Evolutionary conservation across 2,113 vertebrate species (phyloP).

Genomic region (Micronycteris hirsuta): DNA sequence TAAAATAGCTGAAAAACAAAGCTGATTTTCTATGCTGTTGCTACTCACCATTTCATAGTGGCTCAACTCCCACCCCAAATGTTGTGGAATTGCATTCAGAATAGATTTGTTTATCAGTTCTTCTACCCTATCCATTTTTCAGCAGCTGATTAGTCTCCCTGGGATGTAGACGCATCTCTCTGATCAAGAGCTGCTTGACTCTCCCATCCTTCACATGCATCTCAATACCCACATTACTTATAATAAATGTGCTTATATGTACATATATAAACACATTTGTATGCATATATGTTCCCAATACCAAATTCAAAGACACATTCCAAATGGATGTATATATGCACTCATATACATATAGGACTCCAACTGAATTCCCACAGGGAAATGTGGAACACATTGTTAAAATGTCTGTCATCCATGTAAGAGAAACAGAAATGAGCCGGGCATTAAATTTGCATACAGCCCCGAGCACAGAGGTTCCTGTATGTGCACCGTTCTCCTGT

Average conservation of each 20-base stretch:
- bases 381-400: slow-evolving; percentile 79
- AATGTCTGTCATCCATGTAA: slow-evolving; percentile 82
- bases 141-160: slow-evolving; percentile 81
- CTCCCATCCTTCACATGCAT: slow-evolving; percentile 64
- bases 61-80: slow-evolving; percentile 70
- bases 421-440: slow-evolving; percentile 84
- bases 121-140: slow-evolving; percentile 76
- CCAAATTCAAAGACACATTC: slow-evolving; percentile 55
- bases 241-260: slow-evolving; percentile 69
- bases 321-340: slow-evolving; percentile 53
- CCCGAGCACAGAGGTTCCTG: slow-evolving; percentile 82
- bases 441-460: slow-evolving; percentile 87
- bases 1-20: slow-evolving; percentile 67
- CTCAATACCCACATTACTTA: slow-evolving; percentile 63
- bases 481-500: slow-evolving; percentile 70
- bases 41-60: slow-evolving; percentile 44
- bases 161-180: slow-evolving; percentile 75
- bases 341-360: slow-evolving; percentile 69
- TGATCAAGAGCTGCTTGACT: slow-evolving; percentile 76
- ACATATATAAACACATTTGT: slow-evolving; percentile 68
- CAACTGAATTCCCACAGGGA: slow-evolving; percentile 76
- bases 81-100: slow-evolving; percentile 75
- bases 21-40: slow-evolving; percentile 73
- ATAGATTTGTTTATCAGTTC: slow-evolving; percentile 78
- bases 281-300: slow-evolving; percentile 66